These are phyloP conservation scores for Spilarctia lutea DNA, from an alignment of 2,888 invertebrate genomes.

Conservation along the genomic window DNA sequence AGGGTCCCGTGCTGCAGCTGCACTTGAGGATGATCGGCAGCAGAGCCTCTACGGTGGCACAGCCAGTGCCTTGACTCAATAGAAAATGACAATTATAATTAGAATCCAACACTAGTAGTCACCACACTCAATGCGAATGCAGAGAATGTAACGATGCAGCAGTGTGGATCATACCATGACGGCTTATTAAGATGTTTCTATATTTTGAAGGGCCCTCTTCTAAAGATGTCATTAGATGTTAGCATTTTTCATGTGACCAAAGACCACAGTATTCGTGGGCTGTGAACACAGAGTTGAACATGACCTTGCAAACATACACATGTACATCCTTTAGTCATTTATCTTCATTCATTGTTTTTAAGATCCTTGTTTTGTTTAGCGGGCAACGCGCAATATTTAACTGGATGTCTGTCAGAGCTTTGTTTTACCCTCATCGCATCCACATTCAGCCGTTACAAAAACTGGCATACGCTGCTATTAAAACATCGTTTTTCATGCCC, in stretches of 20 bases:
- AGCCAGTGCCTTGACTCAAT: too few species aligned
- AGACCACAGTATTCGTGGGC: not conserved
- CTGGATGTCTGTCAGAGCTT: slow-evolving; percentile 15
- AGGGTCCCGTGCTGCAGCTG: too few species aligned
- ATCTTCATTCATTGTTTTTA: slow-evolving; percentile 12
- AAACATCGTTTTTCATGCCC: slow-evolving; percentile 16
- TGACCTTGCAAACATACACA: not conserved
- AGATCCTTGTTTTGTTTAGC: slow-evolving; percentile 7
- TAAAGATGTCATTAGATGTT: not conserved
- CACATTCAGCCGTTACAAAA: slow-evolving; percentile 19
- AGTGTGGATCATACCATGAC: too few species aligned
- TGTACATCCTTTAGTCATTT: slow-evolving; percentile 14
- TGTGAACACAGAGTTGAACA: not conserved
- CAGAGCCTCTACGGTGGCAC: too few species aligned
- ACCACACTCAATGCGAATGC: too few species aligned
- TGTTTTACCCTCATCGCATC: slow-evolving; percentile 21
- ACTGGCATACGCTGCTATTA: slow-evolving; percentile 12
- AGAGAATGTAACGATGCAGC: too few species aligned
- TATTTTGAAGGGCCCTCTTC: not conserved
- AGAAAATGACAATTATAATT: too few species aligned
- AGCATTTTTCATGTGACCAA: not conserved
- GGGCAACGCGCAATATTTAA: slow-evolving; percentile 16
- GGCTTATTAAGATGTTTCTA: too few species aligned
- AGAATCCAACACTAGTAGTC: too few species aligned
- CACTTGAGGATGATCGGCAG: too few species aligned